Evolutionary conservation across 2,113 vertebrate species (phyloP).

Genomic region (Crotalus viridis): DNA sequence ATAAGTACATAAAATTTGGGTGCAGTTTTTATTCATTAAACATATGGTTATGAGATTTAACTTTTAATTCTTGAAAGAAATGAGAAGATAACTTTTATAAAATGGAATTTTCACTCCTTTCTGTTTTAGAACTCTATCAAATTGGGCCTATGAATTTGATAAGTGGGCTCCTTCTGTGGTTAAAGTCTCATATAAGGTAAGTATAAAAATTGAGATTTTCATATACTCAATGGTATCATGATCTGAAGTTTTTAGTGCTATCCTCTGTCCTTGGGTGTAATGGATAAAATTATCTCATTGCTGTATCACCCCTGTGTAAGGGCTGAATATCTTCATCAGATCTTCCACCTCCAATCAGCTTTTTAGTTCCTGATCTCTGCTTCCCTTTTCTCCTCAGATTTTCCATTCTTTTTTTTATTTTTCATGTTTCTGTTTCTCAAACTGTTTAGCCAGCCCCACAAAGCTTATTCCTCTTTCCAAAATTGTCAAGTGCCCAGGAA

Average conservation of each 20-base stretch:
- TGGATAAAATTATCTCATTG: background rate
- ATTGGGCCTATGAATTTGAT: conserved; percentile 98
- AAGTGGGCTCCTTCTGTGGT: conserved; percentile 97
- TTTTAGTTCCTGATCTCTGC: background rate
- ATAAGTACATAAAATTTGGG: background rate
- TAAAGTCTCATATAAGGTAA: conserved; percentile 94
- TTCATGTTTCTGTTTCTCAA: background rate
- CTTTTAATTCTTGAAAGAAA: background rate
- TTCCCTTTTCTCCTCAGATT: background rate
- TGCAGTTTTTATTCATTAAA: background rate
- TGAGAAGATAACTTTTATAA: background rate
- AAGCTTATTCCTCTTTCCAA: background rate
- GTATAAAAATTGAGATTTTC: conserved; percentile 13
- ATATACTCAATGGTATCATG: background rate
- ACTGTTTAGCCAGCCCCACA: background rate
- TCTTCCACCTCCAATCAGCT: background rate
- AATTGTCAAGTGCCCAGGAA: background rate
- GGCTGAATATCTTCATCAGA: background rate
- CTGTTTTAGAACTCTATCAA: conserved; percentile 86
- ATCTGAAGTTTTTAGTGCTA: background rate
- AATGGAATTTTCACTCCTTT: background rate
- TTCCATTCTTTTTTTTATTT: background rate
- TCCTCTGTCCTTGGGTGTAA: background rate
- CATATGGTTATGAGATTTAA: background rate
- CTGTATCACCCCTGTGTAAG: background rate